These are phyloP conservation scores for Drosophila merina DNA, from an alignment of 2,888 invertebrate species.

Conservation along the genomic window DNA sequence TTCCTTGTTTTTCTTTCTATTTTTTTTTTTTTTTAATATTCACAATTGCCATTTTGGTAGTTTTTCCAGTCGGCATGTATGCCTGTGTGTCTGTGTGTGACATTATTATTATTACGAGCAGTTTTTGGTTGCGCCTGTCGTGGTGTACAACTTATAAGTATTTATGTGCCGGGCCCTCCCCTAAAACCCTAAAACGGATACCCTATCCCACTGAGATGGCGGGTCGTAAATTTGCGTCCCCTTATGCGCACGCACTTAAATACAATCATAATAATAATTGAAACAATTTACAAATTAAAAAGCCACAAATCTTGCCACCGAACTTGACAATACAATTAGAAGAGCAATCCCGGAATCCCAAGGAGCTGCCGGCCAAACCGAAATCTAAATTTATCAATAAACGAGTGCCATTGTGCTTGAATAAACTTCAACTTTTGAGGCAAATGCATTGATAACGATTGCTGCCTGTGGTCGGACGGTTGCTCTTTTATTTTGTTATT, in stretches of 20 bases:
- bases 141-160: conserved; percentile 61
- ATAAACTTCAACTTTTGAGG: conserved; percentile 25
- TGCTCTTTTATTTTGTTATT: conserved; percentile 26
- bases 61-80: conserved; percentile 53
- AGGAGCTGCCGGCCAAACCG: conserved; percentile 6
- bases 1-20: conserved; percentile 16
- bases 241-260: conserved; percentile 77
- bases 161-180: conserved; percentile 59
- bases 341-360: conserved; percentile 11
- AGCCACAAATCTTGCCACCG: conserved; percentile 79
- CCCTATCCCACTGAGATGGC: conserved; percentile 37
- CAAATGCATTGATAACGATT: conserved; percentile 19
- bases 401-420: conserved; percentile 12
- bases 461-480: conserved; percentile 41
- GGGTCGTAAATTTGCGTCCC: conserved; percentile 73
- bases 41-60: conserved; percentile 78
- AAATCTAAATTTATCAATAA: conserved; percentile 40
- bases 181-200: conserved; percentile 20
- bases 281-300: conserved; percentile 81
- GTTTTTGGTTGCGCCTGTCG: conserved; percentile 70
- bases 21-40: conserved; percentile 72
- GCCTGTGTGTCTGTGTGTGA: conserved; percentile 52
- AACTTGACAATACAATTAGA: conserved; percentile 74
- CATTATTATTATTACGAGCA: conserved; percentile 78
- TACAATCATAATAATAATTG: conserved; percentile 79